Evolutionary conservation across 1,140 invertebrate species (phyloP), one percentile per base, ranked within the genome.

Genomic region (Chionoecetes opilio): DNA sequence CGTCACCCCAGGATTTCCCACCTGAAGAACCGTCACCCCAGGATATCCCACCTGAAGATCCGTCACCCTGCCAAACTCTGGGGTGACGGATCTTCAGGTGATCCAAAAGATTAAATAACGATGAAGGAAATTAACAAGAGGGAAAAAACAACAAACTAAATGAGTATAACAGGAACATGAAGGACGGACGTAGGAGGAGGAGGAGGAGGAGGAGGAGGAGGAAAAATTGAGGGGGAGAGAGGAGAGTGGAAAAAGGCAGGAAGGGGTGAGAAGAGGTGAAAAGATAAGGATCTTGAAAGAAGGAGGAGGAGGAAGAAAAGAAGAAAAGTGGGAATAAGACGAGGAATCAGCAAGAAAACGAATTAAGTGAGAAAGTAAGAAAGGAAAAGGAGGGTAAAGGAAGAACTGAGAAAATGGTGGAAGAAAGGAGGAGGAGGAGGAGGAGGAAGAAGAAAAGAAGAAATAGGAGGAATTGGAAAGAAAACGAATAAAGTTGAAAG

Each of bases 191-290:
- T 35, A 87, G 85, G 37, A 87, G 85, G 37, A 87, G 85, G 37
- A 87, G 85, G 26, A 87, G 85, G 37, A 87, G 85, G 37, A 87
- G 85, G 38, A 87, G 31, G 38, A 87, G 86, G 38, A 87, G 31
- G 38, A 32, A 26, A n/a, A 87, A 31, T 21, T 32, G 31, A 6
- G 34, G 86, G 38, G 34, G 86, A n/a, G 34, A 26, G n/a, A 75
- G 63, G 63, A 75, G n/a, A 26, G 41, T 8, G 41, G 41, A 46
- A 14, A 21, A 85, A 26, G 26, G 5, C 5, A 21, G 26, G 84
- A 21, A 85, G 84, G 34, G 26, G 84, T 6, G 86, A 34, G 38
- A 34, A 34, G 26, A 1, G 8, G 6, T 3, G 34, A 3, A 8
- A 34, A 34, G 86, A 34, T 3, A 9, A 87, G 38, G 86, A 87